Conservation (phyloP, 1,140 invertebrate genomes). For the Drosophila elegans region DNA sequence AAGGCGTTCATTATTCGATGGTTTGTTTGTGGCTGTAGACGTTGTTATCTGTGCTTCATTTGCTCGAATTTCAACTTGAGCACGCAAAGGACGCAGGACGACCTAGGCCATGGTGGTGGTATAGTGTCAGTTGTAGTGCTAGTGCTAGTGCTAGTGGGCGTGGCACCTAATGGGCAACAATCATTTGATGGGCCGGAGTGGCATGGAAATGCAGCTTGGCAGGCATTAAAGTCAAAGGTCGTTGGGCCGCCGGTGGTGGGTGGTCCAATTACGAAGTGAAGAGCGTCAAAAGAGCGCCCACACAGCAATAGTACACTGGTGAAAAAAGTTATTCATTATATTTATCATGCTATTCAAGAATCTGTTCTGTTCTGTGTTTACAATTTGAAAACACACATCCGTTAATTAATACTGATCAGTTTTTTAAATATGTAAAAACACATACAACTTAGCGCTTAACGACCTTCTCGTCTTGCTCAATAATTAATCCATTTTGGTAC, state of each 20-base stretch:
- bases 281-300: slow-evolving; percentile 24
- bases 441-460: too few relatives aligned
- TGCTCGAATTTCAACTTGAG: slow-evolving; percentile 76
- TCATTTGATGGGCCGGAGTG: background rate
- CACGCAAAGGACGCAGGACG: slow-evolving; percentile 64
- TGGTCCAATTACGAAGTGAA: slow-evolving; percentile 25
- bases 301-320: background rate
- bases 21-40: slow-evolving; percentile 21
- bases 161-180: slow-evolving; percentile 67
- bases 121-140: background rate
- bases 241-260: background rate
- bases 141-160: slow-evolving; percentile 22
- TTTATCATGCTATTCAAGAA: too few relatives aligned
- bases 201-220: slow-evolving; percentile 47
- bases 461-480: too few relatives aligned
- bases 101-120: background rate
- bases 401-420: too few relatives aligned
- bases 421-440: too few relatives aligned
- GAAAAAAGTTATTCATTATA: background rate
- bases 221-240: slow-evolving; percentile 40
- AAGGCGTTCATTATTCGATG: slow-evolving; percentile 57
- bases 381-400: too few relatives aligned
- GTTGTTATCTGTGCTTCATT: slow-evolving; percentile 76
- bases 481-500: too few relatives aligned
- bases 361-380: too few relatives aligned